These are phyloP conservation scores for Lamprologus sp. DNA, from an alignment of 2,113 vertebrate species.

Conservation along the genomic window DNA sequence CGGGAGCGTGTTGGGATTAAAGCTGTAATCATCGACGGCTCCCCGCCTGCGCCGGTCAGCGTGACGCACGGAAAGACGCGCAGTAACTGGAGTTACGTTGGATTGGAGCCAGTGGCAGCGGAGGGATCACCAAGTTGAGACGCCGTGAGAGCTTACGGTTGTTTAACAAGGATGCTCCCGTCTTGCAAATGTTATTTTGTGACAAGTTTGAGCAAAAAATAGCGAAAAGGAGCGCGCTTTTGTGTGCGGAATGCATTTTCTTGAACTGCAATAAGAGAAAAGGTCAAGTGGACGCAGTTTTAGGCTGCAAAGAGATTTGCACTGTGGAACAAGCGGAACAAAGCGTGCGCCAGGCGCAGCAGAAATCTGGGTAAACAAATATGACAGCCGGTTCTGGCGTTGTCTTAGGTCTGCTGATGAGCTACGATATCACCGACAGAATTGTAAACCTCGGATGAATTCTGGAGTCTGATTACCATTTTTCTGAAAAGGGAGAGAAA, in stretches of 20 bases:
- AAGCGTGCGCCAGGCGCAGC: slow-evolving; percentile 3
- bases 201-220: slow-evolving; percentile 14
- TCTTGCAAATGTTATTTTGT: neutral
- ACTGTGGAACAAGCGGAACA: neutral
- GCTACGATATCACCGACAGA: neutral
- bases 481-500: neutral
- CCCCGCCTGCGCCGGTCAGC: neutral
- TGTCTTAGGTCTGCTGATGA: neutral
- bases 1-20: slow-evolving; percentile 8
- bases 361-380: slow-evolving; percentile 12
- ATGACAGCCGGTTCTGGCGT: slow-evolving; percentile 15
- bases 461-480: neutral
- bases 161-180: slow-evolving; percentile 20
- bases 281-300: neutral
- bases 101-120: slow-evolving; percentile 19
- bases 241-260: neutral
- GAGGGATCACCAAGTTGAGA: slow-evolving; percentile 45
- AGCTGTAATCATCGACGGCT: slow-evolving; percentile 8
- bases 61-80: slow-evolving; percentile 26
- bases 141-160: neutral
- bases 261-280: neutral
- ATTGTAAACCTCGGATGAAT: neutral
- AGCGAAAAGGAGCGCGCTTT: neutral
- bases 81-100: slow-evolving; percentile 5
- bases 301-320: neutral